Evolutionary conservation across 2,888 invertebrate genomes (phyloP), one percentile per base, ranked within the genome.

Genomic region (Tenthredo scrophulariae): DNA sequence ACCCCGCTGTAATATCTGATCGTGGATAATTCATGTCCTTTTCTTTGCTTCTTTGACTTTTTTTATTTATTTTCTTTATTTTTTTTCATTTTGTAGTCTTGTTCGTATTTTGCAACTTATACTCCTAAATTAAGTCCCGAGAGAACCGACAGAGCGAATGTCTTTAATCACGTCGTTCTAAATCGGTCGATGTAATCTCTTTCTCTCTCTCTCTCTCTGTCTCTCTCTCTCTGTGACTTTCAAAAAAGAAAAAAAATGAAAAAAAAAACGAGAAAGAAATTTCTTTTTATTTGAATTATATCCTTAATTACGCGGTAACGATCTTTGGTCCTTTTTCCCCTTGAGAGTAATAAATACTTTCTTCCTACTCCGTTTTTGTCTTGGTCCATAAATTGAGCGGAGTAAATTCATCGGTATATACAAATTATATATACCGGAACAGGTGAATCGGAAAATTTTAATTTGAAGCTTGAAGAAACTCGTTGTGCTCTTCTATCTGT

Each of bases 141-240:
- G 18, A 54, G n/a, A 33, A 77, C 10, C 62, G 62, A 22, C 62
- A 58, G 80, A 80, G 37, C 40, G 80, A 37, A 58, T 80, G 50
- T 80, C 77, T 77, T 80, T 80, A 80, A 80, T 80, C 79, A 80
- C 79, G 50, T 58, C n/a, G 40, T 80, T 80, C 26, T 62, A 58
- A 80, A 80, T 80, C 80, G 62, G 58, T 80, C 80, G 62, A 62
- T 80, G 40, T 33, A 62, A 62, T 62, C 7, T 80, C 13, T 26
- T 15, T 37, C 22, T 62, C 18, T 77, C 26, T 29, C 6, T 46
- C 18, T 46, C 29, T 9, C 7, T 50, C 54, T 54, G 22, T 62
- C 9, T 77, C 43, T 46, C 22, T 46, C 18, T 46, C 50, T 9
- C 2, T 50, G 54, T 33, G n/a, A 50, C 29, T 77, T 29, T 75